These are phyloP conservation scores for Mizuhopecten yessoensis DNA, from an alignment of 1,140 invertebrate genomes.

Conservation along the genomic window DNA sequence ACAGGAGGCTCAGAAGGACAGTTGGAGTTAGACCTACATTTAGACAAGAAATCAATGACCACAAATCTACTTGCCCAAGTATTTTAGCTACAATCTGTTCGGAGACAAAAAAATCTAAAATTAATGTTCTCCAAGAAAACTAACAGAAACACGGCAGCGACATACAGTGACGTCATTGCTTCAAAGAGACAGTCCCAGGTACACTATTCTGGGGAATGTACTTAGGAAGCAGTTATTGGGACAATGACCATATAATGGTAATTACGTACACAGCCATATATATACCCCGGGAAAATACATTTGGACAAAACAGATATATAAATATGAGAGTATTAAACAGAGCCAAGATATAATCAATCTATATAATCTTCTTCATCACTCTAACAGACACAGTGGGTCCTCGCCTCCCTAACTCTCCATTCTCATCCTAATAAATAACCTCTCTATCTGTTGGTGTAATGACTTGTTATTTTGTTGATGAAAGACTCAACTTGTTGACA, in stretches of 20 bases:
- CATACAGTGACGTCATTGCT: neutral
- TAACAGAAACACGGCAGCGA: neutral
- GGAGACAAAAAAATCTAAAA: neutral
- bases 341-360: no score
- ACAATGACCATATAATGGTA: neutral
- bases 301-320: neutral
- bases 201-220: neutral
- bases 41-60: conserved; percentile 30
- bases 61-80: neutral
- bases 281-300: neutral
- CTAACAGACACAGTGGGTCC: neutral
- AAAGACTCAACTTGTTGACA: no score
- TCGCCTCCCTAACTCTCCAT: neutral
- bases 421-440: no score
- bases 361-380: no score
- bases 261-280: neutral
- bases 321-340: neutral
- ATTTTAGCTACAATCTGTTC: conserved; percentile 27
- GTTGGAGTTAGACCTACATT: neutral
- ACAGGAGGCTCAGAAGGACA: neutral
- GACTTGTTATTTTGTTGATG: no score
- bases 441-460: no score
- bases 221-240: neutral
- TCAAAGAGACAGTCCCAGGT: neutral
- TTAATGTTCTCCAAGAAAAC: neutral